Percentiles rank a stretch among this genome's conserved stretches.
Evolutionary conservation across 2,113 vertebrate species (phyloP).

Genomic region (Colaptes auratus): DNA sequence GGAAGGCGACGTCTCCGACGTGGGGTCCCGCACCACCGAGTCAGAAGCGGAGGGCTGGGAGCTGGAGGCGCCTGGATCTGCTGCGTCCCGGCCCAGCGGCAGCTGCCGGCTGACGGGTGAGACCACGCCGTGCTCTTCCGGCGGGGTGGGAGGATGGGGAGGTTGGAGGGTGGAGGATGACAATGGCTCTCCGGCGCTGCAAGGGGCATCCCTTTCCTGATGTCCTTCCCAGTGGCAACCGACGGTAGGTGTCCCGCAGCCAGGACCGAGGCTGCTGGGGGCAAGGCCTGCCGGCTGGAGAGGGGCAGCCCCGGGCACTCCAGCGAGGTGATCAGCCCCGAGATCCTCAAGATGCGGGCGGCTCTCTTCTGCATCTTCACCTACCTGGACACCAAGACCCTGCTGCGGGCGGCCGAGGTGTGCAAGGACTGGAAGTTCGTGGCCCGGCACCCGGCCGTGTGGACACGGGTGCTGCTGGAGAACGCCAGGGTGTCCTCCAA

Average conservation of each 20-base stretch:
- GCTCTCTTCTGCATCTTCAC: constrained; percentile 99
- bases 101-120: constrained; percentile 82
- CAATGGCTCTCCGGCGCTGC: fast-evolving
- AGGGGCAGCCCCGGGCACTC: constrained; percentile 87
- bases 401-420: constrained; percentile 90
- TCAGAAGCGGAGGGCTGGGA: constrained; percentile 94
- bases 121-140: fast-evolving
- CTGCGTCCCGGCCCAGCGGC: constrained; percentile 66
- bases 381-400: constrained; percentile 94
- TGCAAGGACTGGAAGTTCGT: constrained; percentile 97
- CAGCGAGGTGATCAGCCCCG: constrained; percentile 96
- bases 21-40: constrained; percentile 93
- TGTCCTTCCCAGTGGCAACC: not conserved
- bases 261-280: constrained; percentile 67
- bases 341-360: constrained; percentile 96
- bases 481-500: constrained; percentile 95
- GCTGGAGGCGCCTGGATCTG: constrained; percentile 74
- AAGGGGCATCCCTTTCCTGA: not conserved
- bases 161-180: not conserved
- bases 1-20: constrained; percentile 93
- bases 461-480: constrained; percentile 95
- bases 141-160: not conserved
- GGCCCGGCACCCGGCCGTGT: constrained; percentile 93
- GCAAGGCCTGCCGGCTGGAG: constrained; percentile 78
- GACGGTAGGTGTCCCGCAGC: not conserved